Evolutionary conservation across 37 sponge, comb jelly and placozoan genomes (phyloP).

Genomic region (Bolinopsis microptera): DNA sequence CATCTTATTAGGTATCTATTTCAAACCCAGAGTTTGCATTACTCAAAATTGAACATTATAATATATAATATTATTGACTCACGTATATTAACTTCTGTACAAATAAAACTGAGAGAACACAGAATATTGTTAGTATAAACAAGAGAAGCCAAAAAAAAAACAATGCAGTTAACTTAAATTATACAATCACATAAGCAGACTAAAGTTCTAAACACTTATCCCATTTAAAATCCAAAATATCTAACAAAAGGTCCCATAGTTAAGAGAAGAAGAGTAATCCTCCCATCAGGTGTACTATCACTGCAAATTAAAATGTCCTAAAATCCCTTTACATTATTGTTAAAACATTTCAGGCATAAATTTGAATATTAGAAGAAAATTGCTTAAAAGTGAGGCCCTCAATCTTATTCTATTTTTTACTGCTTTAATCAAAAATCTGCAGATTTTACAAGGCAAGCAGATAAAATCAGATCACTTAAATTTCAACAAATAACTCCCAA

Average conservation of each 20-base stretch:
- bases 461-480: background rate
- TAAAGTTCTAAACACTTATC: background rate
- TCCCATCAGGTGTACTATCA: background rate
- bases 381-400: no score
- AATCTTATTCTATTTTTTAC: no score
- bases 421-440: no score
- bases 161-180: background rate
- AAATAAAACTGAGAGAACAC: background rate
- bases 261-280: no score
- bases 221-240: background rate
- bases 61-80: background rate
- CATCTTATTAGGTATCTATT: no score
- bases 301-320: background rate
- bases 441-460: background rate
- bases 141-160: background rate
- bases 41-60: background rate
- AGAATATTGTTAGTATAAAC: background rate
- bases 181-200: background rate
- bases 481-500: background rate
- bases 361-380: no score
- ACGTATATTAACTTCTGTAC: constrained; percentile 59
- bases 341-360: no score
- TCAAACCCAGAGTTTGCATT: background rate
- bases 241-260: background rate
- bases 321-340: no score